These are phyloP conservation scores for Euclidia mi DNA, from an alignment of 2,888 invertebrate genomes.

Conservation along the genomic window DNA sequence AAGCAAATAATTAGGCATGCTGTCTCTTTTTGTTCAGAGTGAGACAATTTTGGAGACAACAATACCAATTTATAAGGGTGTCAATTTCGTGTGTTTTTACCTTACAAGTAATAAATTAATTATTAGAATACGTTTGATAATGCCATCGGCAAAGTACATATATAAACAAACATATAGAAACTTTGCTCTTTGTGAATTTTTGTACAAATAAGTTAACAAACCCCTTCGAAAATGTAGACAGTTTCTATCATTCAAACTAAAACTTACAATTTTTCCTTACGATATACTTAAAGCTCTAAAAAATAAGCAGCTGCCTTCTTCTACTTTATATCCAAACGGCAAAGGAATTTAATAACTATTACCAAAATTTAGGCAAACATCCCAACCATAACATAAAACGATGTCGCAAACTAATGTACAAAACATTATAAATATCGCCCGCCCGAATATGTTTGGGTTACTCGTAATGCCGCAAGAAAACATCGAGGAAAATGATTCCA, in stretches of 20 bases:
- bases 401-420: constrained; percentile 50
- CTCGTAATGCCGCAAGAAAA: constrained; percentile 53
- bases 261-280: neutral
- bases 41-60: no score
- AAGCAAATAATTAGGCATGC: no score
- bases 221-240: no score
- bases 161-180: no score
- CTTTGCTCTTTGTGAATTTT: no score
- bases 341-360: constrained; percentile 46
- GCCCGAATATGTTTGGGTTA: constrained; percentile 39
- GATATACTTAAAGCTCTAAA: constrained; percentile 3
- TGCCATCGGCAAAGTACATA: no score
- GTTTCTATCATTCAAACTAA: neutral
- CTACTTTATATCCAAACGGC: constrained; percentile 27
- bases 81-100: no score
- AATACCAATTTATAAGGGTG: no score
- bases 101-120: no score
- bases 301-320: constrained; percentile 20
- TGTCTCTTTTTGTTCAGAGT: no score
- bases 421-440: constrained; percentile 53
- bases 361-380: constrained; percentile 44
- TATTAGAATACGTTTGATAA: no score
- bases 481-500: constrained; percentile 67
- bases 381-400: constrained; percentile 44
- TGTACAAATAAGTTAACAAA: no score